Conservation (phyloP, 2,113 vertebrate species). For the Channa maculata region DNA sequence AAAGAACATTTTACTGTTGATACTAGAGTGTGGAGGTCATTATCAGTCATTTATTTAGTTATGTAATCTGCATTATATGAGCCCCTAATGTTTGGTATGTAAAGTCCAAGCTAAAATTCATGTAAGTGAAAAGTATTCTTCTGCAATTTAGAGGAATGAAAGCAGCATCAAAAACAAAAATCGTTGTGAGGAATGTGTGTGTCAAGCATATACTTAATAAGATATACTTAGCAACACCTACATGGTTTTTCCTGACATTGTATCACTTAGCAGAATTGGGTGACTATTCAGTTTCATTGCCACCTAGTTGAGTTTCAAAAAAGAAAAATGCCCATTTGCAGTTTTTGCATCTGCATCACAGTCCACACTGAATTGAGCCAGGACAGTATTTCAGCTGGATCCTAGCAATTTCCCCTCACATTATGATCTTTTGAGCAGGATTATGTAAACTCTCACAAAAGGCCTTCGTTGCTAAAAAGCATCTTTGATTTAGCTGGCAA, state of each 20-base stretch:
- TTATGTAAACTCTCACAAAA: conserved; percentile 64
- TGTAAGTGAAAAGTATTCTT: too few relatives aligned
- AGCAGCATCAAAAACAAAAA: too few relatives aligned
- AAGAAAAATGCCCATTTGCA: conserved; percentile 16
- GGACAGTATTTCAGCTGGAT: conserved; percentile 35
- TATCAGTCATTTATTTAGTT: too few relatives aligned
- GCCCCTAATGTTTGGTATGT: too few relatives aligned
- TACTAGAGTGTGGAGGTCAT: too few relatives aligned
- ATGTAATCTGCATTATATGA: too few relatives aligned
- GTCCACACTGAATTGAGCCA: conserved; percentile 34
- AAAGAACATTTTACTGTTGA: too few relatives aligned
- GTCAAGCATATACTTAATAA: too few relatives aligned
- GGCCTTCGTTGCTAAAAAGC: conserved; percentile 53
- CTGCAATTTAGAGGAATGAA: too few relatives aligned
- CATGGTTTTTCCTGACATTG: neutral
- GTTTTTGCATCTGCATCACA: conserved; percentile 40
- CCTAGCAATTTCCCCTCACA: conserved; percentile 30
- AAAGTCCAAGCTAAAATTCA: too few relatives aligned
- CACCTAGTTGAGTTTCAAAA: conserved; percentile 3
- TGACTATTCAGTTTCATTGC: neutral
- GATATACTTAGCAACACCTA: neutral
- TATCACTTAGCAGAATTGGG: neutral
- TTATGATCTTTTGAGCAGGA: conserved; percentile 40
- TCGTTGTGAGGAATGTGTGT: too few relatives aligned
- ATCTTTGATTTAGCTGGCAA: conserved; percentile 42